phyloP scores from a whole-genome alignment of 2,888 invertebrate species.

The Erebia ligea region DNA sequence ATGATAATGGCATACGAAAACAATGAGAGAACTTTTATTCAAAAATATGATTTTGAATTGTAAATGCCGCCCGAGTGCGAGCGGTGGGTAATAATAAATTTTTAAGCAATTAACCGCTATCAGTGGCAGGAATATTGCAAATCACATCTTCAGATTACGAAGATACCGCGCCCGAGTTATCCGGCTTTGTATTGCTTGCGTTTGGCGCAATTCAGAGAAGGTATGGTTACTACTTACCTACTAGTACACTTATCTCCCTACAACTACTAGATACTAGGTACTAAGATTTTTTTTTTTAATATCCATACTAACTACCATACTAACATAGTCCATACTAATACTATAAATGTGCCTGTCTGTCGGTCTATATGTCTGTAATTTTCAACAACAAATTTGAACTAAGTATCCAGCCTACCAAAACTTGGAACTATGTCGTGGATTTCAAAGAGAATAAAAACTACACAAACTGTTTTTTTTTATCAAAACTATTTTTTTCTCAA shows the following conservation, averaged over 20 bases:
- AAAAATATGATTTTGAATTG: conserved; percentile 23
- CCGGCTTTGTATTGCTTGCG: conserved; percentile 61
- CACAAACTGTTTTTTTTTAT: too few relatives aligned
- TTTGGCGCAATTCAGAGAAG: conserved; percentile 51
- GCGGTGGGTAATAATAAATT: conserved; percentile 58
- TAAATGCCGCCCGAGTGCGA: conserved; percentile 25
- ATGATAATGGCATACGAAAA: background rate
- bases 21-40: background rate
- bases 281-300: too few relatives aligned
- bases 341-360: too few relatives aligned
- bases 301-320: too few relatives aligned
- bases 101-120: conserved; percentile 61
- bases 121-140: conserved; percentile 64
- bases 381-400: too few relatives aligned
- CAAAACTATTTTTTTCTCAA: background rate
- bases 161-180: conserved; percentile 74
- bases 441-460: too few relatives aligned
- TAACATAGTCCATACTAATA: too few relatives aligned
- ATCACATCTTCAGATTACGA: conserved; percentile 73
- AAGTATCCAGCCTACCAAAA: too few relatives aligned
- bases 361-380: too few relatives aligned
- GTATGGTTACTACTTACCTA: background rate
- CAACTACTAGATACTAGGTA: too few relatives aligned
- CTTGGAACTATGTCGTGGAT: too few relatives aligned
- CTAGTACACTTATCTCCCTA: too few relatives aligned